Evolutionary conservation across 2,113 vertebrate genomes (phyloP).

Genomic region (Sisor rabdophorus): DNA sequence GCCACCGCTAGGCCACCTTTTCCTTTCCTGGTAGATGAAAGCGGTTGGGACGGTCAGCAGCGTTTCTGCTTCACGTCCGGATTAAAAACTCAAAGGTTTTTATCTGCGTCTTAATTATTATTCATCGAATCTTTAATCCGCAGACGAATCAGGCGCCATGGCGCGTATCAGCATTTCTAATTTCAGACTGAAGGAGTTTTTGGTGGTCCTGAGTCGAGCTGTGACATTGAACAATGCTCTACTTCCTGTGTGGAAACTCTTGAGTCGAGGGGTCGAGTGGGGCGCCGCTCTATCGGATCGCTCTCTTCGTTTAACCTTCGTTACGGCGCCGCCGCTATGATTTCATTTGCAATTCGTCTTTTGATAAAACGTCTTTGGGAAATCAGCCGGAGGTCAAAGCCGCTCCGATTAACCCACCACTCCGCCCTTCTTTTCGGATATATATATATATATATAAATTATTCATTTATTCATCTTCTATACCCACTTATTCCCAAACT

Average conservation of each 20-base stretch:
- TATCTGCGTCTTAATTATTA: neutral
- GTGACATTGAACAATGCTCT: slow-evolving; percentile 27
- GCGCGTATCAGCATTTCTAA: slow-evolving; percentile 4
- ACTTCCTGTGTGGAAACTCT: slow-evolving; percentile 20
- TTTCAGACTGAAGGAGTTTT: slow-evolving; percentile 6
- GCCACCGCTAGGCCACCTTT: no score
- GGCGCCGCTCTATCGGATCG: slow-evolving; percentile 19
- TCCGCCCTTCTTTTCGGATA: neutral
- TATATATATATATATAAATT: slow-evolving; percentile 54
- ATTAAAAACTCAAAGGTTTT: neutral
- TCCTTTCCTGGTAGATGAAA: neutral
- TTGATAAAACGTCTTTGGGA: slow-evolving; percentile 20
- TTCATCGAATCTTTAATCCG: slow-evolving; percentile 11
- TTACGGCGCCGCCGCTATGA: slow-evolving; percentile 30
- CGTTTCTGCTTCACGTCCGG: neutral
- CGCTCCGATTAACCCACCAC: slow-evolving; percentile 35
- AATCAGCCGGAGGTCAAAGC: slow-evolving; percentile 41
- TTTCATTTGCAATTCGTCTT: slow-evolving; percentile 48
- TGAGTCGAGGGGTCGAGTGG: slow-evolving; percentile 29
- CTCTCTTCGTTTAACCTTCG: slow-evolving; percentile 41
- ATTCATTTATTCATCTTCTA: no score
- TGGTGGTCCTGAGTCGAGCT: neutral
- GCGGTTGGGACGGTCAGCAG: neutral
- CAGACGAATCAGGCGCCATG: slow-evolving; percentile 8
- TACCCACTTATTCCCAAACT: no score